Base-by-base conservation (phyloP, 2,113 vertebrate species). In the Gallinago jamesoni region DNA sequence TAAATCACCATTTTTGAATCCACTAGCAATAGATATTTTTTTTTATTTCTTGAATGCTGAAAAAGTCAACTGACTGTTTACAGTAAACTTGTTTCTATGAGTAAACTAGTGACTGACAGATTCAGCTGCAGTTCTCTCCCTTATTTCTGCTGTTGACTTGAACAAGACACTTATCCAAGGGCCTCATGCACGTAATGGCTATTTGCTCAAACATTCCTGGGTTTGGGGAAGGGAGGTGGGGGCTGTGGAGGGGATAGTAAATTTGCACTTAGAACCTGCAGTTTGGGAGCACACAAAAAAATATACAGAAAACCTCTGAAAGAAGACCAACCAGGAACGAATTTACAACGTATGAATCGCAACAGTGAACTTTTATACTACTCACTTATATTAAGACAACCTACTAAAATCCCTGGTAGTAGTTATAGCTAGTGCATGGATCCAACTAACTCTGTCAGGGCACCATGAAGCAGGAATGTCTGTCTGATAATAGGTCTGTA, bases 141-240 rank as follows among this genome's bases (percentile, higher is more conserved):
- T 56, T 30, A 7, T 53, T 68, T 74, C 48, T 75, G 47, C 30
- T 39, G 24, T 12, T 37, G 41, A 37, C 15, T 28, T 17, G 14
- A 66, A 15, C 1, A 6, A 91, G 8, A 27, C 43, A 60, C 5
- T 21, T 66, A 31, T 22, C 5, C 14, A 31, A 73, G 1, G 10
- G 17, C 37, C 14, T 60, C 30, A 14, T 28, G 18, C 6, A 27
- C 17, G 23, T 37, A 64, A 7, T 45, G 31, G 6, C 20, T 59
- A 43, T 27, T 41, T 70, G 20, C 28, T 37, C 14, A 83, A 53
- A 77, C 57, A 5, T 4, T 64, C 37, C 50, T 37, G 11, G 6
- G 11, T 76, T 70, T 0, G 0, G 77, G 25, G 9, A 0, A 7
- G 4, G 6, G 4, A 31, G 12, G 4, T 17, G 14, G 6, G 8